Evolutionary conservation across 2,797 vertebrate species (phyloP), one percentile per base, ranked within the genome.

Genomic region (Notamacropus eugenii): DNA sequence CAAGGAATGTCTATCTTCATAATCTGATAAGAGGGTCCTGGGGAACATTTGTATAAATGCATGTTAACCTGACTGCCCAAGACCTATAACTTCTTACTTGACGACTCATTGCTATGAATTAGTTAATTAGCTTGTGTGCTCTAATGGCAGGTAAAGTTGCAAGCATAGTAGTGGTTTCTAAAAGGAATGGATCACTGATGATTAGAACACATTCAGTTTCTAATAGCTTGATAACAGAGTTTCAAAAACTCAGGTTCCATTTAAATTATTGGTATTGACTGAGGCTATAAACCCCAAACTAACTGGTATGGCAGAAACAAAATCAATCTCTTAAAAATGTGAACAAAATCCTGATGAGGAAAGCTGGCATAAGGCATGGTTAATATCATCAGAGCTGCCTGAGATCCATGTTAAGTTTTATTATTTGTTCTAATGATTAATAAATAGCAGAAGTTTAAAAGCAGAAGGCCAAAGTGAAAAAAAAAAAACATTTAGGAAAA

Each of bases 41-140:
- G 98, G 98, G 98, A 97, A 96, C n/a, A 13, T 97, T 98, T 98
- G 34, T 54, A 96, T 97, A 98, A 97, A 98, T 57, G 96, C 67
- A 95, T 27, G 96, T 95, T 95, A 92, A 50, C 94, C 94, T 97
- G 92, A 96, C 93, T 55, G 6, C 12, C 93, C 90, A 93, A 10
- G 46, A 90, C 57, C 90, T 91, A 2, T 95, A 92, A 94, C 90
- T 92, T 27, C 9, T 92, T 94, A 34, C 55, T 94, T 90, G 82
- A 91, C 13, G 92, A 67, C 92, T 58, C 94, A 93, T 55, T 92
- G 28, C 90, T 97, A 57, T 54, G 95, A 90, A 92, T 96, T 92
- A 93, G 93, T 92, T 95, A 87, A n/a, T 97, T 97, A 55, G 92
- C 28, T 93, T 96, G 55, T 92, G 91, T 93, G 54, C 13, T 98